Evolutionary conservation across 2,113 vertebrate genomes (phyloP), one percentile per base, ranked within the genome.

Genomic region (Burhinus oedicnemus): DNA sequence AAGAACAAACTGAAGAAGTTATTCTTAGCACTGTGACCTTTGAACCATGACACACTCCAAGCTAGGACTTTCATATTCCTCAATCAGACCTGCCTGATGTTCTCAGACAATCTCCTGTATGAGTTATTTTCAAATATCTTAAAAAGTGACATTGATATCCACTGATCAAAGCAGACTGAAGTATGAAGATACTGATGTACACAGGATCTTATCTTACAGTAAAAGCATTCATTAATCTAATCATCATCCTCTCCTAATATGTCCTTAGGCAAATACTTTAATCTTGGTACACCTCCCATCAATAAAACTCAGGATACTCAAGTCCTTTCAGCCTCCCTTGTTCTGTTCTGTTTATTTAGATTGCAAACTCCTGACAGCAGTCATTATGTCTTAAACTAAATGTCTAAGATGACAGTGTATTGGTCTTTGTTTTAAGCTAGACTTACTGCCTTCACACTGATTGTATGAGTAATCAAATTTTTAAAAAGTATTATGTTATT

Each of bases 141-240:
- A 54, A 69, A 90, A 83, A 74, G 12, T 42, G 30, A 49, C 66
- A 57, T 30, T 76, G 23, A 62, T 60, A 71, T 44, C 8, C 2
- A 17, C 16, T 76, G 87, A 93, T 90, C 66, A 93, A 96, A 89
- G 76, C 17, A 83, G 45, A 66, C 10, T 38, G 47, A 82, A 38
- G 5, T 36, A 44, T 42, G 42, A 87, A 83, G 51, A 58, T 20
- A 54, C 17, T 83, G 38, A 89, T 42, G 19, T 71, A 86, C 71
- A 68, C 4, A 5, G n/a, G 27, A 55, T 52, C 27, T 44, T 66
- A 49, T 25, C 40, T 79, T 74, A 54, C 62, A 75, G 51, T 47
- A 87, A 92, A 89, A 83, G 5, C 22, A 71, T 81, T 95, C 29
- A 68, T 93, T 95, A 91, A 95, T 61, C 44, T 83, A 92, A 45